Percentiles rank a stretch among this genome's conserved stretches.
Evolutionary conservation across 2,113 vertebrate species (phyloP).

Genomic region (Halcyon senegalensis): DNA sequence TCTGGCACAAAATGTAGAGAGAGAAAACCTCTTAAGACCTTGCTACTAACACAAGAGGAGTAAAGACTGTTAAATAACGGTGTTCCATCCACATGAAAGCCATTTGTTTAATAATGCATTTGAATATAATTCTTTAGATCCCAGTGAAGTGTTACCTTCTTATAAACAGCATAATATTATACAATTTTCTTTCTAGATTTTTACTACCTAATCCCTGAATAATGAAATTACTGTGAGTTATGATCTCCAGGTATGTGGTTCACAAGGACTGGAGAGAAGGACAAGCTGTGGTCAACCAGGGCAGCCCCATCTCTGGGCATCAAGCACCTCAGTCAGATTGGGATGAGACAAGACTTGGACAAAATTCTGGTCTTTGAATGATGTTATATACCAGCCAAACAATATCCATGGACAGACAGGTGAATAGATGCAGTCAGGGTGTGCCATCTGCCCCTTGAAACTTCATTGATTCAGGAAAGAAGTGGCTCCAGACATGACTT

Average conservation of each 20-base stretch:
- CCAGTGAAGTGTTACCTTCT: neutral
- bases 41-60: neutral
- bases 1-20: neutral
- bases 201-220: neutral
- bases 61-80: neutral
- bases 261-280: accelerated
- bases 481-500: neutral
- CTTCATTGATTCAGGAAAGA: neutral
- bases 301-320: neutral
- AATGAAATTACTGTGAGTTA: neutral
- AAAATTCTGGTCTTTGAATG: accelerated
- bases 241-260: neutral
- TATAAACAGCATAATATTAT: neutral
- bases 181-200: neutral
- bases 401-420: accelerated
- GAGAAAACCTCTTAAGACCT: neutral
- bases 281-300: neutral
- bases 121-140: neutral
- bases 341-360: accelerated
- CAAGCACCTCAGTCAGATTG: neutral
- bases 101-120: neutral
- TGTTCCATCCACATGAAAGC: neutral
- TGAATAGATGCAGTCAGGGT: neutral
- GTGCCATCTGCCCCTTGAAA: neutral
- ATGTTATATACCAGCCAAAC: neutral